These are phyloP conservation scores for Scaptomyza reducta DNA, from an alignment of 2,888 invertebrate species.

Conservation along the genomic window DNA sequence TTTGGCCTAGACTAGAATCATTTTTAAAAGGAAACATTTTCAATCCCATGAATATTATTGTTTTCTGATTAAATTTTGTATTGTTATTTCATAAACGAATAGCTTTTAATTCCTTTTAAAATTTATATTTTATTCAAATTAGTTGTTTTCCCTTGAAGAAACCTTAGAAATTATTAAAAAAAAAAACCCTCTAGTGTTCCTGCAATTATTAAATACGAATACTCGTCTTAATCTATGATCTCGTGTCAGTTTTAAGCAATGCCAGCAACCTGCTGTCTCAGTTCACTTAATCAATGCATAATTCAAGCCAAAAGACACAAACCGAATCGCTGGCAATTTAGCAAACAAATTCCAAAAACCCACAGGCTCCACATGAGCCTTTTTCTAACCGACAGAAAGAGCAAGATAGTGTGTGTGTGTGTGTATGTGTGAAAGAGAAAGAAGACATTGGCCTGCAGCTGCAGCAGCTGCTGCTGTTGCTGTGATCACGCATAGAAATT, in stretches of 20 bases:
- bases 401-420: neutral
- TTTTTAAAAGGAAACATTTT: too few relatives aligned
- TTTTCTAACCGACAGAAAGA: neutral
- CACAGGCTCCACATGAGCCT: neutral
- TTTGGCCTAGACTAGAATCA: too few relatives aligned
- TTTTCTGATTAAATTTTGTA: too few relatives aligned
- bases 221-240: constrained; percentile 21
- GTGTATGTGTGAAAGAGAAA: neutral
- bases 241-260: neutral
- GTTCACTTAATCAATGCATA: constrained; percentile 62
- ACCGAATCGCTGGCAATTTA: constrained; percentile 45
- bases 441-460: constrained; percentile 12
- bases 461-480: constrained; percentile 50
- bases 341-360: constrained; percentile 36
- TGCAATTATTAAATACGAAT: constrained; percentile 2
- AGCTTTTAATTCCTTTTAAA: too few relatives aligned
- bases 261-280: constrained; percentile 50
- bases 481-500: constrained; percentile 77
- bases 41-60: too few relatives aligned
- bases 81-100: too few relatives aligned
- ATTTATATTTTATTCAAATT: too few relatives aligned
- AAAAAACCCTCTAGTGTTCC: neutral
- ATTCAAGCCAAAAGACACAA: constrained; percentile 30
- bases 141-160: neutral
- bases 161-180: neutral